Base-by-base conservation (phyloP, 2,113 vertebrate genomes). In the Ictidomys tridecemlineatus region DNA sequence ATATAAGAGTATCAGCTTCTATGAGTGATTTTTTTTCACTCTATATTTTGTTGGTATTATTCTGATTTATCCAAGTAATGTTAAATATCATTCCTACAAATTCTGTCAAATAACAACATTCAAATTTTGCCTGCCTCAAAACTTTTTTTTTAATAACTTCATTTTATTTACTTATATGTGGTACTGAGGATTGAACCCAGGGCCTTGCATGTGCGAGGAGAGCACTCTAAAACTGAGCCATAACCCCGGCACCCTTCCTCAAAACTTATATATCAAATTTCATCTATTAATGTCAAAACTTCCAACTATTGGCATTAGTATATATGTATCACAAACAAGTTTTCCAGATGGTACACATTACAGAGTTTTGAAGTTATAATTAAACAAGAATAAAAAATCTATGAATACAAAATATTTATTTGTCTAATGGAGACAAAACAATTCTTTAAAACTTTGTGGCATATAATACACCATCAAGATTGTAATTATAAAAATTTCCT, bases 331-430 rank as follows among this genome's bases (percentile, higher is more conserved):
- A 79, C 48, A 89, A 58, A 20, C 6, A 78, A 85, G 11, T 56
- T 96, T 32, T 96, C 69, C 70, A 30, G 28, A 96, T 89, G 16
- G 86, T 4, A 94, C 28, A 86, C 85, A 94, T 61, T 93, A 82
- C 8, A 48, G 4, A 84, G 22, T 95, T 94, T 92, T 42, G 69
- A 96, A 85, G 76, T 82, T 4, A 87, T 45, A 72, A 20, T 58
- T 58, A 5, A 92, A 95, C 37, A 79, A 85, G 18, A 11, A 84
- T 28, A 6, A 78, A 80, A 80, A 93, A 74, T 32, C 42, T 53
- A 85, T 8, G 24, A 92, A 92, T 30, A 94, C 17, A 92, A 86
- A 96, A 83, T 72, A 70, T 8, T 85, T 45, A 45, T 45, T 48
- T 83, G 34, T 85, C 39, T 82, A 93, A 74, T 30, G 32, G 16